Evolutionary conservation across 1,140 invertebrate species (phyloP).

Genomic region (Sweltsa coloradensis): DNA sequence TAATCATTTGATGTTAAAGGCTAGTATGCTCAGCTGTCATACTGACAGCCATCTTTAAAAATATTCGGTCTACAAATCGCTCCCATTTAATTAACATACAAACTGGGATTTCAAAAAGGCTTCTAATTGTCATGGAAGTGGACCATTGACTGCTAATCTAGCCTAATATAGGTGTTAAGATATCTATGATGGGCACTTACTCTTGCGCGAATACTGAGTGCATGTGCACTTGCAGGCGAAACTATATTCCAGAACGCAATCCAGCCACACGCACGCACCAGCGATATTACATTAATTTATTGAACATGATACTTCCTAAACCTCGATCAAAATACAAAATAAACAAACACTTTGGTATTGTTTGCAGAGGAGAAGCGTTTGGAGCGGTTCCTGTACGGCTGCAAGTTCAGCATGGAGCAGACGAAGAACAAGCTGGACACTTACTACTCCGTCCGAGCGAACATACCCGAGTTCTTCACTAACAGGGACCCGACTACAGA

Average conservation of each 20-base stretch:
- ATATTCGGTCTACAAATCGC: too few relatives aligned
- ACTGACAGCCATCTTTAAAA: too few relatives aligned
- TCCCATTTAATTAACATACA: too few relatives aligned
- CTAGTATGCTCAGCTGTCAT: too few relatives aligned
- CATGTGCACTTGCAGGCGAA: background rate
- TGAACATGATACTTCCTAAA: background rate
- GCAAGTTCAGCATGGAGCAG: constrained; percentile 37
- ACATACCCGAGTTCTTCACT: constrained; percentile 34
- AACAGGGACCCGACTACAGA: constrained; percentile 28
- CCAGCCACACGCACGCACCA: background rate
- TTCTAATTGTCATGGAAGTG: too few relatives aligned
- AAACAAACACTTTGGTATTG: background rate
- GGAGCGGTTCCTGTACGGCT: constrained; percentile 35
- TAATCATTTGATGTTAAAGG: too few relatives aligned
- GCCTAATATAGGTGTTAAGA: too few relatives aligned
- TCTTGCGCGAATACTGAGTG: background rate
- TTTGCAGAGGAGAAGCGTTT: constrained; percentile 33
- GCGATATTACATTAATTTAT: background rate
- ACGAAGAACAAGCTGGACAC: constrained; percentile 37
- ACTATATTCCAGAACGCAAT: background rate
- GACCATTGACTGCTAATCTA: too few relatives aligned
- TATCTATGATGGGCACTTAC: background rate
- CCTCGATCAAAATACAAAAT: background rate
- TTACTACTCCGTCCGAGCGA: constrained; percentile 32
- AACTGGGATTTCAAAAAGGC: too few relatives aligned